Percentiles rank a stretch among this genome's conserved stretches.
Conservation (phyloP, 1,140 invertebrate genomes). For the Thaumetopoea pityocampa region DNA sequence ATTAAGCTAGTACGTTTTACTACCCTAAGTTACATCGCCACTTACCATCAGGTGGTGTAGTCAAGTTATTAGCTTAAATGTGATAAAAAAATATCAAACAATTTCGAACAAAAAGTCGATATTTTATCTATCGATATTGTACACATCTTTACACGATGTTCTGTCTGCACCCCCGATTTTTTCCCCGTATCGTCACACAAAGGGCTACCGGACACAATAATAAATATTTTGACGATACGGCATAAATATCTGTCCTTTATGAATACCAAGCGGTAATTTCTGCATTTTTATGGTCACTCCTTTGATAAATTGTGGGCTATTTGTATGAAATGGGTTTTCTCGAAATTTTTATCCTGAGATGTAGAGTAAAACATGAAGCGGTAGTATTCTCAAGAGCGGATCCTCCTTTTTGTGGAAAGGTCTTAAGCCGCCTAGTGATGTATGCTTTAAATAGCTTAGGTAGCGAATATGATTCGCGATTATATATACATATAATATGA, state of each 20-base stretch:
- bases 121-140: conserved; percentile 7
- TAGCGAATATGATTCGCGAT: too few relatives aligned
- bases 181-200: conserved; percentile 57
- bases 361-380: conserved; percentile 9
- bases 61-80: too few relatives aligned
- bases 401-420: too few relatives aligned
- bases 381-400: conserved; percentile 4
- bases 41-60: too few relatives aligned
- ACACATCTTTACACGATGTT: conserved; percentile 29
- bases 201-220: conserved; percentile 67
- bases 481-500: too few relatives aligned
- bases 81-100: too few relatives aligned
- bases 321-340: conserved; percentile 47
- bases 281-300: conserved; percentile 58
- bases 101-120: too few relatives aligned
- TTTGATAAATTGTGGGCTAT: conserved; percentile 64
- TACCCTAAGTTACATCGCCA: too few relatives aligned
- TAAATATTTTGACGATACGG: conserved; percentile 75
- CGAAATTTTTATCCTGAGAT: conserved; percentile 25
- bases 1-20: too few relatives aligned
- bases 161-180: conserved; percentile 68
- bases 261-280: conserved; percentile 71
- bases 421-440: too few relatives aligned
- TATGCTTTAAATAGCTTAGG: too few relatives aligned
- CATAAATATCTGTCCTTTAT: conserved; percentile 74